phyloP scores from a whole-genome alignment of 2,888 invertebrate genomes.

The Opisthograptis luteolata region DNA sequence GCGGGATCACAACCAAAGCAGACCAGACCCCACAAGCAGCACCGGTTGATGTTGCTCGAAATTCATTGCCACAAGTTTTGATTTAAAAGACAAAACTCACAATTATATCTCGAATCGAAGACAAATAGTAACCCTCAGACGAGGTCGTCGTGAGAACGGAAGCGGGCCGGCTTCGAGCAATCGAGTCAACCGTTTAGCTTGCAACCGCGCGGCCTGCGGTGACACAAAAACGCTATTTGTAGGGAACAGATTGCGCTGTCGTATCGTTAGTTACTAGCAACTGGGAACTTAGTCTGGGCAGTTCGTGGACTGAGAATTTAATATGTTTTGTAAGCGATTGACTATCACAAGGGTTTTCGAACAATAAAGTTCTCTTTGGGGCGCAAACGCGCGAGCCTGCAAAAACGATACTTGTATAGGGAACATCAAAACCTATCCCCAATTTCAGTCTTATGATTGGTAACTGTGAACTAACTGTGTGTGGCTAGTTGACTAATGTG shows the following conservation, averaged over 20 bases:
- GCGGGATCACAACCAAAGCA: too few species aligned
- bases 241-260: conserved; percentile 46
- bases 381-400: too few species aligned
- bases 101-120: conserved; percentile 23
- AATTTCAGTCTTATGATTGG: too few species aligned
- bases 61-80: too few species aligned
- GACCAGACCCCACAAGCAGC: too few species aligned
- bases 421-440: too few species aligned
- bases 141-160: conserved; percentile 37
- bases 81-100: not conserved
- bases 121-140: conserved; percentile 44
- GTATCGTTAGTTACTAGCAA: conserved; percentile 22
- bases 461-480: too few species aligned
- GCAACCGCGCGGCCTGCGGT: conserved; percentile 56
- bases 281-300: not conserved
- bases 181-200: conserved; percentile 66
- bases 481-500: too few species aligned
- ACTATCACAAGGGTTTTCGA: too few species aligned
- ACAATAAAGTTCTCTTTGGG: too few species aligned
- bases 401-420: too few species aligned
- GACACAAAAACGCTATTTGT: conserved; percentile 70
- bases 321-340: conserved; percentile 5
- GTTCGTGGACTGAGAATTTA: not conserved
- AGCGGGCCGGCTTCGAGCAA: conserved; percentile 47
- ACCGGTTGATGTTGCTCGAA: too few species aligned